phyloP scores from a whole-genome alignment of 1,140 invertebrate species.

The Sycophaga agraensis region DNA sequence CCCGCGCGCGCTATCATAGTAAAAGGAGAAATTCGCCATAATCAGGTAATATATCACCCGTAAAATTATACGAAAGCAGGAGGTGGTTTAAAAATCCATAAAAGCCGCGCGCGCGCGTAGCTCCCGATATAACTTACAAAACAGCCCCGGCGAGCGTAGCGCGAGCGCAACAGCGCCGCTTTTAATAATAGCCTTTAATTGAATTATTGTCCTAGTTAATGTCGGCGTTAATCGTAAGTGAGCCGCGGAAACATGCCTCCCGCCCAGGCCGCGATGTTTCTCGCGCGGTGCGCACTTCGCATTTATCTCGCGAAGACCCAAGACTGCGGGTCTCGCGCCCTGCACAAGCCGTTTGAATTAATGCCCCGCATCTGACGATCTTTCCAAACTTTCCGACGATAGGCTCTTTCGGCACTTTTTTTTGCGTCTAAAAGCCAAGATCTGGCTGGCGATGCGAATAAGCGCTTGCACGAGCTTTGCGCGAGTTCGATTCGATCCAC shows the following conservation, averaged over 20 bases:
- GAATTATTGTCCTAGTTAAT: constrained; percentile 46
- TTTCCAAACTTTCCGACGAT: too few relatives aligned
- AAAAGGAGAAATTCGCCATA: constrained; percentile 10
- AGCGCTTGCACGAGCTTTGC: too few relatives aligned
- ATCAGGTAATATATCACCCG: constrained; percentile 15
- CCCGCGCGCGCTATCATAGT: neutral
- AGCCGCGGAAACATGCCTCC: constrained; percentile 26
- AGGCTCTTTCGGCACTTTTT: too few relatives aligned
- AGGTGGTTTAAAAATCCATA: neutral
- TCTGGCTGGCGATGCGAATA: too few relatives aligned
- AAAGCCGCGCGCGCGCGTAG: neutral
- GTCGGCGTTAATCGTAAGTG: constrained; percentile 40
- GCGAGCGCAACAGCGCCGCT: neutral
- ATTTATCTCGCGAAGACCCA: neutral
- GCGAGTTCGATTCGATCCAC: too few relatives aligned
- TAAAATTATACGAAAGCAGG: constrained; percentile 10
- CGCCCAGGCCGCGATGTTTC: constrained; percentile 8
- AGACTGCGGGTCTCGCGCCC: too few relatives aligned
- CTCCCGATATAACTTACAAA: constrained; percentile 29
- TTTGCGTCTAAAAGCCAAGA: too few relatives aligned
- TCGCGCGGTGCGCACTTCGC: neutral
- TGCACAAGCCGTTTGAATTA: too few relatives aligned
- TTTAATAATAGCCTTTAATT: constrained; percentile 38
- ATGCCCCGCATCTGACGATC: too few relatives aligned
- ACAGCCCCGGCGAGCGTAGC: constrained; percentile 7